These are phyloP conservation scores for Aegotheles bennettii DNA, from an alignment of 2,113 vertebrate species.

Conservation along the genomic window DNA sequence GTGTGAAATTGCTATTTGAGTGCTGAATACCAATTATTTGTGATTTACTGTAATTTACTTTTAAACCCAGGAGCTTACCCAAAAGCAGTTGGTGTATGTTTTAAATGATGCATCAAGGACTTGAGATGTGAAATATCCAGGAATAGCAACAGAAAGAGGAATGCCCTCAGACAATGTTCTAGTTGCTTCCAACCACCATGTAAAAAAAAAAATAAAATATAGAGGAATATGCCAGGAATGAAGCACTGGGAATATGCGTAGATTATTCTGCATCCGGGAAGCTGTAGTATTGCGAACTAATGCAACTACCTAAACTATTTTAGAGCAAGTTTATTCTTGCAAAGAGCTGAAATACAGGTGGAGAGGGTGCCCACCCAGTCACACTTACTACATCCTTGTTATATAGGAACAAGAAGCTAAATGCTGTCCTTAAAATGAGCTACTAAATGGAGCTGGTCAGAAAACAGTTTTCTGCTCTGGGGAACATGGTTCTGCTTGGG, in stretches of 20 bases:
- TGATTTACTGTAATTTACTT: conserved; percentile 61
- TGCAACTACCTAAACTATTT: neutral
- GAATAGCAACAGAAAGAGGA: neutral
- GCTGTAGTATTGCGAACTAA: neutral
- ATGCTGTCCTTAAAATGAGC: neutral
- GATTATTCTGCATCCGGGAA: neutral
- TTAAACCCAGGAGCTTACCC: conserved; percentile 50
- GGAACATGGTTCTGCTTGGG: neutral
- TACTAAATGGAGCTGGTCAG: neutral
- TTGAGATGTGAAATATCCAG: neutral
- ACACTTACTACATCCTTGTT: neutral
- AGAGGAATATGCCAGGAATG: neutral
- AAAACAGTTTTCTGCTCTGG: neutral
- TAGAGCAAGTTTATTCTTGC: neutral
- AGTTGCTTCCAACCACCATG: neutral
- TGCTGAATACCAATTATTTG: conserved; percentile 64
- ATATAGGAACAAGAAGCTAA: neutral
- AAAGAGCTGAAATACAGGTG: neutral
- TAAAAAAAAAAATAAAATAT: neutral
- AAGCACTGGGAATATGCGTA: neutral
- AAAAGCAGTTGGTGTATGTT: conserved; percentile 17
- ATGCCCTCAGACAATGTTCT: neutral
- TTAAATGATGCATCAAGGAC: conserved; percentile 33
- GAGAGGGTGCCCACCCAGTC: neutral
- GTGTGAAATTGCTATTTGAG: conserved; percentile 59